A percentile compares a stretch with the other conserved stretches of the same genome.
Evolutionary conservation across 1,140 invertebrate genomes (phyloP).

Genomic region (Lutraria rhynchaena): DNA sequence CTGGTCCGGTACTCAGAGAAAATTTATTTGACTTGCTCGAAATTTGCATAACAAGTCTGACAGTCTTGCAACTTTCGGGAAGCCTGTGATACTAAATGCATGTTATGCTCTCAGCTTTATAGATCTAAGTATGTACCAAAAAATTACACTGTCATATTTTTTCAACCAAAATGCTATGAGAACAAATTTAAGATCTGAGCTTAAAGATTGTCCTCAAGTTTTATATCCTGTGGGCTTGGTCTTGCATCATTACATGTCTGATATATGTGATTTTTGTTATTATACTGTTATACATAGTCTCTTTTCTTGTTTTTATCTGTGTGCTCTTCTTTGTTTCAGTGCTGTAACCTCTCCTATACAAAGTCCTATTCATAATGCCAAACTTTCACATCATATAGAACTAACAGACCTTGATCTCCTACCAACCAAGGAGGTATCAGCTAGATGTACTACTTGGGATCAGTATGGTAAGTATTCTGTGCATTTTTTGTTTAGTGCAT

Average conservation of each 20-base stretch:
- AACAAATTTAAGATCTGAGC: neutral
- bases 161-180: too few species aligned
- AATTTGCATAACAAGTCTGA: too few species aligned
- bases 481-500: too few species aligned
- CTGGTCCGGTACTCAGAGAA: too few species aligned
- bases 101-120: too few species aligned
- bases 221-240: neutral
- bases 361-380: slow-evolving; percentile 12
- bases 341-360: slow-evolving; percentile 42
- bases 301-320: slow-evolving; percentile 22
- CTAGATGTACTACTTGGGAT: neutral
- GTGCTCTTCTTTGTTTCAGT: slow-evolving; percentile 23
- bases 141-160: too few species aligned
- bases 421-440: slow-evolving; percentile 73
- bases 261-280: neutral
- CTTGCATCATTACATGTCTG: neutral
- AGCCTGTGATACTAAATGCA: too few species aligned
- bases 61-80: too few species aligned
- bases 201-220: neutral
- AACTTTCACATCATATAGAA: neutral
- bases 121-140: too few species aligned
- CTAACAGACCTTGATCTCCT: slow-evolving; percentile 74
- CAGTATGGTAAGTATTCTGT: slow-evolving; percentile 1
- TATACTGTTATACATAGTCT: slow-evolving; percentile 11
- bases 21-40: too few species aligned